Percentiles rank a stretch among this genome's conserved stretches.
phyloP scores from a whole-genome alignment of 2,113 vertebrate species.

The Hemibagrus wyckioides region DNA sequence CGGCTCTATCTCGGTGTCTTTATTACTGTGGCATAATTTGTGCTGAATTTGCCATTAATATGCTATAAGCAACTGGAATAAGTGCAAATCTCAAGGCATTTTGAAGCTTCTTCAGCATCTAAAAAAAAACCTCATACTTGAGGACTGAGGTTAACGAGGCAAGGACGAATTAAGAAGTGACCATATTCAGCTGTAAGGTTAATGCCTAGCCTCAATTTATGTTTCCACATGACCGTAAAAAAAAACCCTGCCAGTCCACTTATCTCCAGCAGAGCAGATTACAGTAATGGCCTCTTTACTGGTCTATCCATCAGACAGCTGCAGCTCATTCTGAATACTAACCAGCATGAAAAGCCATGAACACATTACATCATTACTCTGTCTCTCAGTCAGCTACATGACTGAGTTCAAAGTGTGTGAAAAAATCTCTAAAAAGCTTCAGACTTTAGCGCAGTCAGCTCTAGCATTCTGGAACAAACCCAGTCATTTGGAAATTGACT shows the following conservation, averaged over 20 bases:
- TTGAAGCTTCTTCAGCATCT: too few relatives aligned
- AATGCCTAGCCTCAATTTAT: too few relatives aligned
- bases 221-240: not conserved
- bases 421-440: not conserved
- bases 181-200: not conserved
- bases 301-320: not conserved
- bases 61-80: too few relatives aligned
- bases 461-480: not conserved
- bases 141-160: not conserved
- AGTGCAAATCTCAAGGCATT: too few relatives aligned
- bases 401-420: not conserved
- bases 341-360: not conserved
- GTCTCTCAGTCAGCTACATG: not conserved
- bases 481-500: too few relatives aligned
- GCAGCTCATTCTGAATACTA: not conserved
- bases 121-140: too few relatives aligned
- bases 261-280: conserved; percentile 1
- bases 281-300: conserved; percentile 16
- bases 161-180: not conserved
- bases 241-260: not conserved
- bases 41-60: too few relatives aligned
- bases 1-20: too few relatives aligned
- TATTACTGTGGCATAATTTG: too few relatives aligned
- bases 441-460: not conserved
- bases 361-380: not conserved